These are phyloP conservation scores for Sparidentex hasta DNA, from an alignment of 2,797 vertebrate genomes.

Conservation along the genomic window DNA sequence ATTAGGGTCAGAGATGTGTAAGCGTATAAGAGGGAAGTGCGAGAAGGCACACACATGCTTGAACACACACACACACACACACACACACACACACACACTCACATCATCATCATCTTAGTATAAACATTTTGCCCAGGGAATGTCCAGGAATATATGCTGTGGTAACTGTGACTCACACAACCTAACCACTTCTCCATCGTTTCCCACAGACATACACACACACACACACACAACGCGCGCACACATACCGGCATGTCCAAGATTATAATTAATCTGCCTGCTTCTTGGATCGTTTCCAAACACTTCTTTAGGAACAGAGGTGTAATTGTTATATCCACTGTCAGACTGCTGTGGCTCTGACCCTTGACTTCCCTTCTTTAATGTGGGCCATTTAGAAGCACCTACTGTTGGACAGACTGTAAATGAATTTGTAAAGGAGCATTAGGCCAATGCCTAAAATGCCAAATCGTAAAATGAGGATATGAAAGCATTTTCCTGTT, in stretches of 20 bases:
- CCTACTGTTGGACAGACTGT: constrained; percentile 25
- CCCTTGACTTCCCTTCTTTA: constrained; percentile 43
- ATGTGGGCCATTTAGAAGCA: constrained; percentile 27
- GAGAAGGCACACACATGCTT: constrained; percentile 46
- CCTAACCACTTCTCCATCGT: constrained; percentile 67
- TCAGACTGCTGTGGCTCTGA: constrained; percentile 51
- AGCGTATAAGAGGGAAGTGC: constrained; percentile 41
- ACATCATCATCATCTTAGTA: constrained; percentile 57
- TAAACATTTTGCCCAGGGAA: constrained; percentile 82
- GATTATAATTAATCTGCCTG: constrained; percentile 75
- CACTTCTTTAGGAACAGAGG: constrained; percentile 66
- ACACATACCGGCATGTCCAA: constrained; percentile 31
- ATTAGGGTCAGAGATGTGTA: constrained; percentile 34
- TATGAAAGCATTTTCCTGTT: constrained; percentile 48
- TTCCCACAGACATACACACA: constrained; percentile 7
- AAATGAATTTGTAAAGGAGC: constrained; percentile 41
- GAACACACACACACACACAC: constrained; percentile 23
- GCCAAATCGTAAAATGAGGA: constrained; percentile 38
- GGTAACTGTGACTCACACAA: constrained; percentile 81
- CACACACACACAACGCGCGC: constrained; percentile 44
- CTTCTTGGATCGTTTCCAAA: constrained; percentile 66
- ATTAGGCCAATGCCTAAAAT: constrained; percentile 23
- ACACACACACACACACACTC: constrained; percentile 16
- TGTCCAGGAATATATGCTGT: constrained; percentile 79
- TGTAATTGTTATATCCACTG: constrained; percentile 66